Evolutionary conservation across 2,113 vertebrate genomes (phyloP).

Genomic region (Ageneiosus marmoratus): DNA sequence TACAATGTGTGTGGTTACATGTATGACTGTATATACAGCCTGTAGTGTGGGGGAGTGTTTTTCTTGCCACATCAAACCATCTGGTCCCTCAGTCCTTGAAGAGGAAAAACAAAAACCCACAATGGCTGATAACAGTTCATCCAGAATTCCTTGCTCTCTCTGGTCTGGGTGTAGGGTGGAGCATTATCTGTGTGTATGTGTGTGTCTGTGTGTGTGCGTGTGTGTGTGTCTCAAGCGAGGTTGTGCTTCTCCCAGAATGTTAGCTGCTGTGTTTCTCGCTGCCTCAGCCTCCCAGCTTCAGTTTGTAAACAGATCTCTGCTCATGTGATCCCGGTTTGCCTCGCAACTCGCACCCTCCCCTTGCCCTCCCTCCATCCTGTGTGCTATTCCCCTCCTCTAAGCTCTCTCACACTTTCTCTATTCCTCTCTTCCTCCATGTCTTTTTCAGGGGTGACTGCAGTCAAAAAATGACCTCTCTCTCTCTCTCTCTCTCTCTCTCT

Average conservation of each 20-base stretch:
- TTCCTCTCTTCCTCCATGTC: neutral
- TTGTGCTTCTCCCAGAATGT: constrained; percentile 16
- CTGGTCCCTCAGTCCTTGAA: constrained; percentile 47
- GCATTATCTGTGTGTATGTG: constrained; percentile 4
- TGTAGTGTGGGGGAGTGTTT: constrained; percentile 47
- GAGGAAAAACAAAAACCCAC: neutral
- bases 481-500: neutral
- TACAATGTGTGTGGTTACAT: constrained; percentile 58
- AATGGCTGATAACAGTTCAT: constrained; percentile 10
- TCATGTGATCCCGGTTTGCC: constrained; percentile 83
- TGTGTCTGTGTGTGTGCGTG: constrained; percentile 11
- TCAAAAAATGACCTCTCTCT: constrained; percentile 4
- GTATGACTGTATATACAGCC: constrained; percentile 50
- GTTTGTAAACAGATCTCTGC: constrained; percentile 83
- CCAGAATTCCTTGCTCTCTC: constrained; percentile 26
- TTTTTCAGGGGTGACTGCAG: constrained; percentile 35
- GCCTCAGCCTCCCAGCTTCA: constrained; percentile 64
- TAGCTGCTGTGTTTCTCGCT: constrained; percentile 47
- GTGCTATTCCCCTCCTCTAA: constrained; percentile 59
- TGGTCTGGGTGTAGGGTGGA: constrained; percentile 18
- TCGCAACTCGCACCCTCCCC: constrained; percentile 67
- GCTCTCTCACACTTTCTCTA: constrained; percentile 29
- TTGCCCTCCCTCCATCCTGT: constrained; percentile 59
- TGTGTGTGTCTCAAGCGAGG: constrained; percentile 5
- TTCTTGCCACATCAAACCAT: constrained; percentile 57